Conservation (phyloP, 2,797 vertebrate genomes). For the Macropodus opercularis region DNA sequence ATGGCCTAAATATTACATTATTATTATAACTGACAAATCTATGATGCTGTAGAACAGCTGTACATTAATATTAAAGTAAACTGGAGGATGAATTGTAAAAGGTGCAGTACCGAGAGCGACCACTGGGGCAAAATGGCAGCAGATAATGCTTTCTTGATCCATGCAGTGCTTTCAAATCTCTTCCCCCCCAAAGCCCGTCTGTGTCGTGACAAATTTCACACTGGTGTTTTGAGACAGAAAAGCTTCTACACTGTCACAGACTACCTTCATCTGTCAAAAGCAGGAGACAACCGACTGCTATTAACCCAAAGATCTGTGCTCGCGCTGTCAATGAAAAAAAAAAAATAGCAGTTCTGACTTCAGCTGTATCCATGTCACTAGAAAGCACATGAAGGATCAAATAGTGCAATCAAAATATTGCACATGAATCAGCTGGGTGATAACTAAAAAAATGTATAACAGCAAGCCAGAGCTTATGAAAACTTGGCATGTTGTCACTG, state of each 20-base stretch:
- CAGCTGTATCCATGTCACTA: neutral
- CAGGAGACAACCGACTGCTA: neutral
- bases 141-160: neutral
- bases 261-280: slow-evolving; percentile 11
- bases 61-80: too few relatives aligned
- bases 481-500: neutral
- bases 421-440: neutral
- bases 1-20: too few relatives aligned
- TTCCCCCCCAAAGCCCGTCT: neutral
- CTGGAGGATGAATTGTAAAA: too few relatives aligned
- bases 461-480: neutral
- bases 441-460: neutral
- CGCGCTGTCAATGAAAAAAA: neutral
- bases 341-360: neutral
- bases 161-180: neutral
- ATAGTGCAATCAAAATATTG: neutral
- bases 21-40: too few relatives aligned
- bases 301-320: neutral
- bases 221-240: neutral
- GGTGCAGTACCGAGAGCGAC: neutral
- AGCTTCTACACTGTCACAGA: neutral
- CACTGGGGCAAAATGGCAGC: neutral
- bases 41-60: too few relatives aligned
- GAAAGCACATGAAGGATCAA: neutral
- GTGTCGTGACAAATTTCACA: slow-evolving; percentile 11